Conservation (phyloP, 2,797 vertebrate species). For the Rhodeus uyekii region DNA sequence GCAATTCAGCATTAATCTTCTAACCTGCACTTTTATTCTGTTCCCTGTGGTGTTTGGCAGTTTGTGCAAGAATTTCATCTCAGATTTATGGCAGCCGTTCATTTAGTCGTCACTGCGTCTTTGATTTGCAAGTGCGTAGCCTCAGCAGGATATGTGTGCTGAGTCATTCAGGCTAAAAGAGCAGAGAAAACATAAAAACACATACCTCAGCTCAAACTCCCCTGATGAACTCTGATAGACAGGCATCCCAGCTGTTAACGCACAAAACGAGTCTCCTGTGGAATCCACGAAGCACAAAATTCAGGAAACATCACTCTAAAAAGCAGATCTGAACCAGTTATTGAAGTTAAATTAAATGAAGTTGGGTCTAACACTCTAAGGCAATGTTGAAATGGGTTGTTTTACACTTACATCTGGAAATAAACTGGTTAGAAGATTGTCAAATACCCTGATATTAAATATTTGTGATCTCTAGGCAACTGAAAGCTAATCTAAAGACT, state of each 20-base stretch:
- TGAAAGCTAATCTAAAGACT: neutral
- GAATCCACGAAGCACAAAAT: neutral
- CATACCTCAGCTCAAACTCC: slow-evolving; percentile 28
- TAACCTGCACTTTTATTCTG: slow-evolving; percentile 16
- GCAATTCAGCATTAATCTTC: neutral
- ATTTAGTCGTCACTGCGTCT: slow-evolving; percentile 55
- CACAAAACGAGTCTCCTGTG: neutral
- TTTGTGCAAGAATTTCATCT: slow-evolving; percentile 35
- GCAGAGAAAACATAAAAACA: slow-evolving; percentile 8
- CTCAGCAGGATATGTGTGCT: slow-evolving; percentile 60
- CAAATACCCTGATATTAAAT: neutral
- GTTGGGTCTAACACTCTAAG: neutral
- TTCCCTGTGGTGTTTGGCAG: slow-evolving; percentile 8
- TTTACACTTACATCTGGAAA: neutral
- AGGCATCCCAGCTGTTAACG: neutral
- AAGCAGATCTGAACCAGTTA: neutral
- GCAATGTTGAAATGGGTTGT: neutral
- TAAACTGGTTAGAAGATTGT: neutral
- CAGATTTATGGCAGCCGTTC: slow-evolving; percentile 56
- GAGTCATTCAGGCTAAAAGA: slow-evolving; percentile 66
- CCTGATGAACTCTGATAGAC: neutral
- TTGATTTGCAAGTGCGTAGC: slow-evolving; percentile 43
- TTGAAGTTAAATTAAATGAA: neutral
- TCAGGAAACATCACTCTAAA: neutral
- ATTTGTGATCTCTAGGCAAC: neutral